phyloP scores from a whole-genome alignment of 2,888 invertebrate species.

The Tachina lurida region DNA sequence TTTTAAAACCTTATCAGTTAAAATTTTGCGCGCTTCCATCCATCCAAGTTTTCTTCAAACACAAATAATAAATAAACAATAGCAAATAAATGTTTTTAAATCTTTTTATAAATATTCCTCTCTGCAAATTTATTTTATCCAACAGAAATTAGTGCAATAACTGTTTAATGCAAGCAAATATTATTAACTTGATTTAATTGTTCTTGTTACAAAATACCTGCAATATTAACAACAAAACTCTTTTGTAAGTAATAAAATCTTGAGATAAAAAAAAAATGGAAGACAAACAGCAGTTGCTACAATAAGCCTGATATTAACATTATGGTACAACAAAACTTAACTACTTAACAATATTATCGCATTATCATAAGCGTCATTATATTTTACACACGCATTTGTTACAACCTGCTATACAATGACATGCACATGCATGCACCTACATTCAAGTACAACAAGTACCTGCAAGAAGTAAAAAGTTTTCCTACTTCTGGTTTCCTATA shows the following conservation, averaged over 20 bases:
- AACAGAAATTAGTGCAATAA: no score
- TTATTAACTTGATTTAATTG: neutral
- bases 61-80: no score
- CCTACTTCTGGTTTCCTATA: neutral
- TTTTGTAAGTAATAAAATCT: neutral
- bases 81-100: no score
- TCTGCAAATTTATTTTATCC: no score
- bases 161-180: neutral
- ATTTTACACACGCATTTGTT: neutral
- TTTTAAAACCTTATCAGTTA: no score
- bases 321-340: slow-evolving; percentile 11
- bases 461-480: slow-evolving; percentile 21
- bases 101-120: no score
- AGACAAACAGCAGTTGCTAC: neutral
- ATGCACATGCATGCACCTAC: neutral
- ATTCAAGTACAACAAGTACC: neutral
- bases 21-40: no score
- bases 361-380: slow-evolving; percentile 30
- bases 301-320: slow-evolving; percentile 31
- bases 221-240: neutral
- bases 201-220: neutral
- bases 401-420: no score
- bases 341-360: neutral
- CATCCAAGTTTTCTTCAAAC: no score
- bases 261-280: neutral